A percentile compares a stretch with the other conserved stretches of the same genome.
Evolutionary conservation across 2,113 vertebrate genomes (phyloP).

Genomic region (Hydrochoerus hydrochaeris): DNA sequence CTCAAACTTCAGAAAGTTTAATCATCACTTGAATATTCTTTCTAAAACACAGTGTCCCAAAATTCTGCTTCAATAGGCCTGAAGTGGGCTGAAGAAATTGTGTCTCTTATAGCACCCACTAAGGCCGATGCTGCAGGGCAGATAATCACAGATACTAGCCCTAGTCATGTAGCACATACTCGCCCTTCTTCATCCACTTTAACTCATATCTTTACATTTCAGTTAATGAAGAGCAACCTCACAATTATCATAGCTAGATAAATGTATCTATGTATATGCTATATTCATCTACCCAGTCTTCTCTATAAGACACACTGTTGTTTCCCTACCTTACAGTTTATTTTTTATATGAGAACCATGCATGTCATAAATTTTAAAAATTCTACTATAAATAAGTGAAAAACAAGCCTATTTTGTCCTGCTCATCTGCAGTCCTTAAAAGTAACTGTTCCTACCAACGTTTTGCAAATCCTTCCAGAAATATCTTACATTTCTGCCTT

Average conservation of each 20-base stretch:
- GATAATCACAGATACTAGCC: neutral
- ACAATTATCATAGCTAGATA: neutral
- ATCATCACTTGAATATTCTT: neutral
- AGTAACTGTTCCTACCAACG: neutral
- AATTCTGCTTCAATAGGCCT: neutral
- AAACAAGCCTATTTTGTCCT: neutral
- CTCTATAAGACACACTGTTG: neutral
- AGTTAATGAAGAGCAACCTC: neutral
- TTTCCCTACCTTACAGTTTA: neutral
- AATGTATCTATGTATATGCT: neutral
- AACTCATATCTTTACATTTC: neutral
- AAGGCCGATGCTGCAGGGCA: neutral
- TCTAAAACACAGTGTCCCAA: neutral
- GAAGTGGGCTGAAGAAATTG: neutral
- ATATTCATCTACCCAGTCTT: neutral
- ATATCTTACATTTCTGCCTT: neutral
- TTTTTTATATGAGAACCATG: neutral
- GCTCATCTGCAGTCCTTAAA: neutral
- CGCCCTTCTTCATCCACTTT: neutral
- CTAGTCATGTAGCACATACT: no score
- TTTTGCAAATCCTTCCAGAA: neutral
- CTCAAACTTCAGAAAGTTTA: neutral
- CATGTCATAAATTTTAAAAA: neutral
- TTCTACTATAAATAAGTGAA: constrained; percentile 2
- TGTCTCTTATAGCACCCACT: neutral